Percentiles rank a stretch among this genome's conserved stretches.
These are phyloP conservation scores for Ptyas mucosa DNA, from an alignment of 2,113 vertebrate species.

Conservation along the genomic window DNA sequence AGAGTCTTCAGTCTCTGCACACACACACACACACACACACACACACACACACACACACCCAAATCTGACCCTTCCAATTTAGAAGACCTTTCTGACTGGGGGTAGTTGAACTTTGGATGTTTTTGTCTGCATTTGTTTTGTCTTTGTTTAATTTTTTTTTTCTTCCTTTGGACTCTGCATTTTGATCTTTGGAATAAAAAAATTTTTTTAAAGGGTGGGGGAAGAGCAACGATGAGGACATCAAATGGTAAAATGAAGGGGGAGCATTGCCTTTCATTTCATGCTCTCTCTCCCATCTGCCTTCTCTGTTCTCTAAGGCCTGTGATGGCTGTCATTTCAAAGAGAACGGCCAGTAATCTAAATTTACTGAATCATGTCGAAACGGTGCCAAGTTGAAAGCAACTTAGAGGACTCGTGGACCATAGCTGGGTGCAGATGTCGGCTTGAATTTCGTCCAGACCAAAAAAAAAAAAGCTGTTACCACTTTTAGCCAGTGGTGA, in stretches of 20 bases:
- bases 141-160: not conserved
- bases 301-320: constrained; percentile 11
- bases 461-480: too few relatives aligned
- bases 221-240: not conserved
- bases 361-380: constrained; percentile 50
- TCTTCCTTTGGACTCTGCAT: too few relatives aligned
- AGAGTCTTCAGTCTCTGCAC: constrained; percentile 34
- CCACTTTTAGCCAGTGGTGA: too few relatives aligned
- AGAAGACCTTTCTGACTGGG: constrained; percentile 57
- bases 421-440: constrained; percentile 47
- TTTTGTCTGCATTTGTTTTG: not conserved
- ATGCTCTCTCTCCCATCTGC: not conserved
- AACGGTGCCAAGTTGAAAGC: constrained; percentile 25
- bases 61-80: constrained; percentile 38
- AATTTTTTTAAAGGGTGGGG: too few relatives aligned
- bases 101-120: constrained; percentile 40
- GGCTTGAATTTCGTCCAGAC: constrained; percentile 31
- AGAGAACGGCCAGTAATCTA: constrained; percentile 37
- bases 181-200: too few relatives aligned
- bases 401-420: constrained; percentile 28
- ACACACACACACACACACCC: too few relatives aligned
- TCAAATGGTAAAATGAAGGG: constrained; percentile 26
- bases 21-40: too few relatives aligned
- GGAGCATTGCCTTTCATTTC: constrained; percentile 1
- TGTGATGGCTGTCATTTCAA: constrained; percentile 20